Evolutionary conservation across 1,140 invertebrate genomes (phyloP), one percentile per base, ranked within the genome.

Genomic region (Sarcophaga bullata): DNA sequence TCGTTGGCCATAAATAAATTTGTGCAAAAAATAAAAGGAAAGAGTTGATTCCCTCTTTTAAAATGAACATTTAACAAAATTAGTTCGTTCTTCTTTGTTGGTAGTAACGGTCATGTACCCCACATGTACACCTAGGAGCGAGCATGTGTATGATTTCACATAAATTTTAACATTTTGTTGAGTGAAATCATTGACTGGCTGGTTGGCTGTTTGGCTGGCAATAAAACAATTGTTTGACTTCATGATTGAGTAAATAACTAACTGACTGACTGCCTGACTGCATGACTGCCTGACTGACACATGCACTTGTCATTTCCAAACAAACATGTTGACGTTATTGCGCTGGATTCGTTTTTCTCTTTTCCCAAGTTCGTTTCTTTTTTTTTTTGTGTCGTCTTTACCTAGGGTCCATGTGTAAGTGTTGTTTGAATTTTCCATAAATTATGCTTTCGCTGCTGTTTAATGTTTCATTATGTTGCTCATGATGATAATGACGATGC

Each of bases 141-240:
- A 15, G 52, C 52, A 54, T 54, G 52, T 8, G 52, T 54, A 13
- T 54, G 52, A 58, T 3, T 58, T 58, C n/a, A n/a, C 15, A 58
- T 58, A 58, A n/a, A 58, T 58, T 58, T 58, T 58, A 58, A 58
- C 54, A 58, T 58, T 58, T 15, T 58, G 54, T 13, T 58, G 54
- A 58, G n/a, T 58, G 54, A 58, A 58, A n/a, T n/a, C 54, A 58
- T 58, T 58, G 54, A n/a, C 54, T 58, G 54, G 13, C 54, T 37
- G 25, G 1, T 37, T 37, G 1, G 25, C 25, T 37, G n/a, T n/a
- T n/a, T n/a, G 54, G 54, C 54, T 58, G 54, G 13, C 54, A 58
- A n/a, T 58, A 58, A 58, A 58, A n/a, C 10, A 58, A 58, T 58
- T 58, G 13, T 58, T 15, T 15, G 54, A 58, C 54, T 58, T n/a